phyloP scores from a whole-genome alignment of 1,140 invertebrate species.

The Anastatus disparis region DNA sequence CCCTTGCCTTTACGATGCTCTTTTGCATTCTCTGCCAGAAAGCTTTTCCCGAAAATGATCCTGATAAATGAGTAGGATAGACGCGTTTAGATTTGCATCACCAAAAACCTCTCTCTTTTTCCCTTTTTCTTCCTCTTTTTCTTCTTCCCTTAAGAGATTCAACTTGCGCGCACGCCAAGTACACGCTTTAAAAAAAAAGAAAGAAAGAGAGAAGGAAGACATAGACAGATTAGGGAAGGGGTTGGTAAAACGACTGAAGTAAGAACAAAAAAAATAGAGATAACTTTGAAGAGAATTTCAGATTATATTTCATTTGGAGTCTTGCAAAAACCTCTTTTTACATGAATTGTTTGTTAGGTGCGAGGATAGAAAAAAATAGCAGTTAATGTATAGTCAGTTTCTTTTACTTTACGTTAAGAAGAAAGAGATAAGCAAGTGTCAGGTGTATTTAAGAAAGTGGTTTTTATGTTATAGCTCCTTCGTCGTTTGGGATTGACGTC shows the following conservation, averaged over 20 bases:
- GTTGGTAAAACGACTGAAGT: background rate
- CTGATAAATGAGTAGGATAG: slow-evolving; percentile 42
- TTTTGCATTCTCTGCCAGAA: slow-evolving; percentile 3
- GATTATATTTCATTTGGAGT: slow-evolving; percentile 40
- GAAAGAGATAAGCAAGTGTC: slow-evolving; percentile 34
- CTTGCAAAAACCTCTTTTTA: slow-evolving; percentile 12
- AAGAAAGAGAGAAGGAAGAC: slow-evolving; percentile 24
- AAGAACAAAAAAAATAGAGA: no score
- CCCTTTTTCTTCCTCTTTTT: no score
- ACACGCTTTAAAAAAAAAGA: no score
- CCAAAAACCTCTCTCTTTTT: no score
- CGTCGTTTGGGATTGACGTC: no score
- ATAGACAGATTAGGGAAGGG: slow-evolving; percentile 18
- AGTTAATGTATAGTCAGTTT: no score
- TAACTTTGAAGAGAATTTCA: slow-evolving; percentile 13
- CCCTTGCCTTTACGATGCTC: slow-evolving; percentile 14
- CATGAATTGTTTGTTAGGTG: background rate
- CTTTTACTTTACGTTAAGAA: background rate
- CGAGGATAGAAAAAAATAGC: background rate
- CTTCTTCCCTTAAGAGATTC: no score
- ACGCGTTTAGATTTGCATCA: slow-evolving; percentile 39
- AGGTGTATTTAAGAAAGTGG: background rate
- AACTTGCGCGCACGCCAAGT: no score
- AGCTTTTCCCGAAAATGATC: slow-evolving; percentile 39
- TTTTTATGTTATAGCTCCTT: no score